phyloP scores from a whole-genome alignment of 2,888 invertebrate genomes.

The Baccha elongata region DNA sequence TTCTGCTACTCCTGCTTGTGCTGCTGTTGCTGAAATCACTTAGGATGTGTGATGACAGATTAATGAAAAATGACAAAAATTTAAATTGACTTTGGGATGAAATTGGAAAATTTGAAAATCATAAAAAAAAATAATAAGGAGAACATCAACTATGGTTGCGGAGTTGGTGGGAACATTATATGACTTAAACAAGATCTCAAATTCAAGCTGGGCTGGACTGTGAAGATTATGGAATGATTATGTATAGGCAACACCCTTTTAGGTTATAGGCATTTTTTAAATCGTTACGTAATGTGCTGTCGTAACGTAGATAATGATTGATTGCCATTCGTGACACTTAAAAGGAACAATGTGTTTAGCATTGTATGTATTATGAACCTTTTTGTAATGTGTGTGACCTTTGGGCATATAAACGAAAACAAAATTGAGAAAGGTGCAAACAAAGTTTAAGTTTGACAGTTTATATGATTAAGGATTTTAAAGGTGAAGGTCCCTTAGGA shows the following conservation, averaged over 20 bases:
- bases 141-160: neutral
- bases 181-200: slow-evolving; percentile 26
- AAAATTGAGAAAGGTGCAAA: slow-evolving; percentile 18
- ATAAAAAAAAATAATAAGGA: slow-evolving; percentile 35
- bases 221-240: slow-evolving; percentile 24
- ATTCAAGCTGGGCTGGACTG: slow-evolving; percentile 28
- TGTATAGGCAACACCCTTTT: slow-evolving; percentile 24
- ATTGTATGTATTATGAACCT: no score
- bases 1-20: slow-evolving; percentile 29
- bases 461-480: neutral
- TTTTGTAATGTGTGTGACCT: slow-evolving; percentile 30
- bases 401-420: slow-evolving; percentile 7
- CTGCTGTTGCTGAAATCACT: slow-evolving; percentile 76
- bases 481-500: neutral
- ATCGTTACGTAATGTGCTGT: slow-evolving; percentile 41
- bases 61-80: slow-evolving; percentile 78
- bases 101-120: slow-evolving; percentile 72
- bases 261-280: slow-evolving; percentile 7
- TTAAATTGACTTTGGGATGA: slow-evolving; percentile 68
- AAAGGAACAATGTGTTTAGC: neutral
- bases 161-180: slow-evolving; percentile 59
- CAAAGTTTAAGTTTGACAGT: slow-evolving; percentile 1
- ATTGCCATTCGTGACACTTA: slow-evolving; percentile 30
- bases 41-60: slow-evolving; percentile 81
- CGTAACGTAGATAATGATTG: slow-evolving; percentile 45